Evolutionary conservation across 1,140 invertebrate species (phyloP).

Genomic region (Temnothorax longispinosus): DNA sequence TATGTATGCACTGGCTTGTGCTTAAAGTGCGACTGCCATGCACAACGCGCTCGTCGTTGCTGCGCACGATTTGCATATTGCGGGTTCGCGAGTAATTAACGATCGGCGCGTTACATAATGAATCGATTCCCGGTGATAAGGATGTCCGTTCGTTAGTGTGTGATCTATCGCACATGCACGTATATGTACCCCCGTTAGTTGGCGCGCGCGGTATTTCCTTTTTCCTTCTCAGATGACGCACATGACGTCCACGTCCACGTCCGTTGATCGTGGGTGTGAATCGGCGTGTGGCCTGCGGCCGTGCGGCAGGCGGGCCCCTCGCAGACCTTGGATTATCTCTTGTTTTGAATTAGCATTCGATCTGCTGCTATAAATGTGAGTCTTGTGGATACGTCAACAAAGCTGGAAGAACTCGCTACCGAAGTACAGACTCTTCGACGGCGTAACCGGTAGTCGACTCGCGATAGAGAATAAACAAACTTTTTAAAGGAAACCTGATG

Average conservation of each 20-base stretch:
- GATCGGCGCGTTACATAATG: constrained; percentile 58
- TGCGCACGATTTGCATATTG: constrained; percentile 30
- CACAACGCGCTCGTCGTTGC: constrained; percentile 6
- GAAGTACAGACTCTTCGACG: neutral
- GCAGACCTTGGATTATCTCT: constrained; percentile 65
- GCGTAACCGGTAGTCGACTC: neutral
- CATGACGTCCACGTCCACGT: constrained; percentile 61
- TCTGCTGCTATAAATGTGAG: constrained; percentile 40
- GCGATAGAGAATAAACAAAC: neutral
- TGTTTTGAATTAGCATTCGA: constrained; percentile 32
- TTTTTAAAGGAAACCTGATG: neutral
- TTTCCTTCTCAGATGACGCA: constrained; percentile 58
- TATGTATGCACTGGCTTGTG: constrained; percentile 21
- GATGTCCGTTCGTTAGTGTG: constrained; percentile 33
- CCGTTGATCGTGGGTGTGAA: constrained; percentile 58
- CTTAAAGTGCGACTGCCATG: constrained; percentile 21
- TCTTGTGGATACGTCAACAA: constrained; percentile 19
- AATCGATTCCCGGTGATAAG: constrained; percentile 63
- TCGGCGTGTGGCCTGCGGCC: constrained; percentile 28
- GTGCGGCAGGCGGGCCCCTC: constrained; percentile 54
- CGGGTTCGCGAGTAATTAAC: constrained; percentile 40
- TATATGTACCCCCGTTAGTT: constrained; percentile 9
- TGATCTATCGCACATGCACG: neutral
- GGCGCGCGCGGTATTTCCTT: constrained; percentile 55
- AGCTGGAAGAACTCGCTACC: neutral